A percentile compares a stretch with the other conserved stretches of the same genome.
Evolutionary conservation across 2,888 invertebrate genomes (phyloP).

Genomic region (Nephrotoma appendiculata): DNA sequence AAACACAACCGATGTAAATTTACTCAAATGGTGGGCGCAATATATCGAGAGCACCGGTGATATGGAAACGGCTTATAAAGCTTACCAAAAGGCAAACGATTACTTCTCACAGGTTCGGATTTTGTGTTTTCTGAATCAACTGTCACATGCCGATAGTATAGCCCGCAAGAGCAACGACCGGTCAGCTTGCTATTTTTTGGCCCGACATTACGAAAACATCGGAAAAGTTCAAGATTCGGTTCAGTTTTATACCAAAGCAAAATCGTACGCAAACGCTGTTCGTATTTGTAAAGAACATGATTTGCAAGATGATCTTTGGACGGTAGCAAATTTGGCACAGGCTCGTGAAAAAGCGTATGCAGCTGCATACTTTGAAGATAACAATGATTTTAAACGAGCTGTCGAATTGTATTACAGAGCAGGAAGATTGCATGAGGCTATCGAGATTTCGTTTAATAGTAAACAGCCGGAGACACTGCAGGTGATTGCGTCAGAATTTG

Average conservation of each 20-base stretch:
- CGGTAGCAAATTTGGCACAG: slow-evolving; percentile 58
- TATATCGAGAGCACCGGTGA: slow-evolving; percentile 92
- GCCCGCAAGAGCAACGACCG: slow-evolving; percentile 64
- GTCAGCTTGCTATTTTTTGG: slow-evolving; percentile 89
- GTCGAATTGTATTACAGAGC: slow-evolving; percentile 90
- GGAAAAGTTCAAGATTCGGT: slow-evolving; percentile 80
- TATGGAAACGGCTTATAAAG: slow-evolving; percentile 74
- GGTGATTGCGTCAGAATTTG: slow-evolving; percentile 76
- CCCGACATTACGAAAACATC: slow-evolving; percentile 80
- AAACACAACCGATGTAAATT: slow-evolving; percentile 40
- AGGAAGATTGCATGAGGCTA: slow-evolving; percentile 71
- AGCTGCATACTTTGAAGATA: slow-evolving; percentile 79
- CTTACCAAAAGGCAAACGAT: slow-evolving; percentile 81
- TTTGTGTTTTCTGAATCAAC: slow-evolving; percentile 56
- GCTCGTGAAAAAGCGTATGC: slow-evolving; percentile 74
- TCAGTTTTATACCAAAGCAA: slow-evolving; percentile 70
- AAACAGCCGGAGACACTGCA: slow-evolving; percentile 85
- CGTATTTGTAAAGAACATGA: slow-evolving; percentile 70
- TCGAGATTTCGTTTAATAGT: slow-evolving; percentile 82
- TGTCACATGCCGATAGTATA: slow-evolving; percentile 52
- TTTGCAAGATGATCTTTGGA: slow-evolving; percentile 80
- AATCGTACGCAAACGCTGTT: slow-evolving; percentile 70
- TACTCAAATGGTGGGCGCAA: slow-evolving; percentile 96
- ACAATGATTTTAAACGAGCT: slow-evolving; percentile 71
- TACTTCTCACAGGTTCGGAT: slow-evolving; percentile 56